Percentiles rank a stretch among this genome's conserved stretches.
Evolutionary conservation across 2,797 vertebrate species (phyloP).

Genomic region (Delichon dasypus): DNA sequence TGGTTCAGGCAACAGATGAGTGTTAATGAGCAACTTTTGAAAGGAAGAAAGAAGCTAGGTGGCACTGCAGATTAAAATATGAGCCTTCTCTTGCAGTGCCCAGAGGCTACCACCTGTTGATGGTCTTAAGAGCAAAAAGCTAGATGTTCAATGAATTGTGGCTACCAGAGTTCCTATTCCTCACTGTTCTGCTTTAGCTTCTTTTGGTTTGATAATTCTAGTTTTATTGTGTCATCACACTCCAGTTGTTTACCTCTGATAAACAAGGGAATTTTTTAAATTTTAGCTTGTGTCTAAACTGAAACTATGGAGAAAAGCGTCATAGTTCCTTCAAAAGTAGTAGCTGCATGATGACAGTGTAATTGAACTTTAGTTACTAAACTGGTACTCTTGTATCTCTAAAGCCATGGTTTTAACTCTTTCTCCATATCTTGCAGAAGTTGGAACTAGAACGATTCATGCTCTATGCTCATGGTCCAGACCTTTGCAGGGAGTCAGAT

Average conservation of each 20-base stretch:
- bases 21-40: background rate
- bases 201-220: background rate
- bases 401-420: background rate
- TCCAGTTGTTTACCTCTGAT: background rate
- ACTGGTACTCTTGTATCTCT: background rate
- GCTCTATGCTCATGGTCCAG: slow-evolving; percentile 97
- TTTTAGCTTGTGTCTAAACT: background rate
- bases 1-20: background rate
- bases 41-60: slow-evolving; percentile 32
- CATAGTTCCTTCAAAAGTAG: background rate
- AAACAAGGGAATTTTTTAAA: background rate
- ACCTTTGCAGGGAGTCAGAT: slow-evolving; percentile 96
- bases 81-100: background rate
- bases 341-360: background rate
- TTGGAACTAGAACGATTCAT: slow-evolving; percentile 97
- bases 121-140: background rate
- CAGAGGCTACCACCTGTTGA: background rate
- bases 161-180: background rate
- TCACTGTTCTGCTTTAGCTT: background rate
- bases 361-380: background rate
- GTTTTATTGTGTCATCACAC: background rate
- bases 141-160: background rate
- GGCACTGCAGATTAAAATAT: slow-evolving; percentile 43
- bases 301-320: background rate
- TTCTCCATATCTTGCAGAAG: slow-evolving; percentile 78